Base-by-base conservation (phyloP, 2,888 invertebrate genomes). In the Scaeva pyrastri region DNA sequence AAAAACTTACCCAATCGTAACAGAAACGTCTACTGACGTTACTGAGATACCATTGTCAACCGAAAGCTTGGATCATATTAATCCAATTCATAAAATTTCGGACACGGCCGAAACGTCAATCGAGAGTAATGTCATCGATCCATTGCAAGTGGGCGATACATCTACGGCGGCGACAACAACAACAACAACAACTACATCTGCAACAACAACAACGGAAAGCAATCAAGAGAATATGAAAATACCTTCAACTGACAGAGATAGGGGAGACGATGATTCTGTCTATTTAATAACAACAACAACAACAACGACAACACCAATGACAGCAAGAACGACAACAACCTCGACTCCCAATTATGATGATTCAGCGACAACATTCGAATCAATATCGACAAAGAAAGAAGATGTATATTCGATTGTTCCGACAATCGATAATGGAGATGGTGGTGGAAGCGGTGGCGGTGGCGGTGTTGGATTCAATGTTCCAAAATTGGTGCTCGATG, bases 61-160 rank as follows among this genome's bases (percentile, higher is more conserved):
- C 7, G 72, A 76, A 50, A 39, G 78, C 52, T 72, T 75, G 66
- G 75, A 84, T 45, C 79, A 64, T 31, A 81, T 86, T 72, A 77
- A 81, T 74, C 73, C 73, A 41, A 73, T 64, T 31, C 77, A 82
- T 5, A 86, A 71, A 52, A 82, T 72, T 55, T 73, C 86, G 81
- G 85, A 85, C 23, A 77, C 72, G 43, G 88, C 91, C 90, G 91
- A 90, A 78, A 88, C 88, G 74, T 89, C 91, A 70, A 88, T 90
- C 56, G 91, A 91, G 85, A 91, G 89, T 26, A 91, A 91, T 89
- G 89, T 90, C 81, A 90, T 91, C 74, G 89, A 91, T 88, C 88
- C 88, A 36, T 45, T 88, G 23, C 86, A 82, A n/a, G 73, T 36
- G 70, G 55, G 80, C 60, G 74, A 62, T 16, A 55, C 87, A 81